These are phyloP conservation scores for Eupeodes luniger DNA, from an alignment of 2,888 invertebrate species.

Conservation along the genomic window DNA sequence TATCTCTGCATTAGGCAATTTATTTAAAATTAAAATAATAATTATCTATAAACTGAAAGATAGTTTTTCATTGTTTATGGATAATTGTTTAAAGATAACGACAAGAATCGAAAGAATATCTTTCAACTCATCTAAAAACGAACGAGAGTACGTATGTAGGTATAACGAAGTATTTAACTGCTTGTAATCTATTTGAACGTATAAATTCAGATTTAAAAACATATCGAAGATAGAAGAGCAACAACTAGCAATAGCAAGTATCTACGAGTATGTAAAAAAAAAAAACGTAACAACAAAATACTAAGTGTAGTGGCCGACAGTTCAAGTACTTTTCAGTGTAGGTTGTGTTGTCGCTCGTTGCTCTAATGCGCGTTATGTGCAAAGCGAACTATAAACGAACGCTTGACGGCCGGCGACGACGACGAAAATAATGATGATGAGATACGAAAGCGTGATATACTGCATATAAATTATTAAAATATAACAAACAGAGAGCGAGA, in stretches of 20 bases:
- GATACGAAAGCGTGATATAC: slow-evolving; percentile 70
- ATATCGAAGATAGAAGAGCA: slow-evolving; percentile 43
- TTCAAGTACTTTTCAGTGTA: slow-evolving; percentile 63
- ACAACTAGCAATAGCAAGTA: slow-evolving; percentile 21
- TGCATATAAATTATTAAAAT: slow-evolving; percentile 46
- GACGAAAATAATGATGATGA: slow-evolving; percentile 40
- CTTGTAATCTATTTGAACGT: slow-evolving; percentile 60
- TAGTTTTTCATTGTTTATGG: slow-evolving; percentile 48
- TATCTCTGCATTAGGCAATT: slow-evolving; percentile 55
- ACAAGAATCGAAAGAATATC: slow-evolving; percentile 38
- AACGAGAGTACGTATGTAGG: slow-evolving; percentile 18
- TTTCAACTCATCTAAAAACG: slow-evolving; percentile 41
- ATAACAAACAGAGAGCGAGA: slow-evolving; percentile 45
- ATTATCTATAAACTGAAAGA: slow-evolving; percentile 36
- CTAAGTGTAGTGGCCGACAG: slow-evolving; percentile 47
- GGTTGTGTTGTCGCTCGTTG: slow-evolving; percentile 53
- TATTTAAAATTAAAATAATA: slow-evolving; percentile 30
- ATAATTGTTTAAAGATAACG: slow-evolving; percentile 31
- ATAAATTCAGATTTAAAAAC: slow-evolving; percentile 43
- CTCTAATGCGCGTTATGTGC: slow-evolving; percentile 58
- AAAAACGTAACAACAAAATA: slow-evolving; percentile 30
- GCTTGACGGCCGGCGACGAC: slow-evolving; percentile 58
- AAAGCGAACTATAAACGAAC: slow-evolving; percentile 68
- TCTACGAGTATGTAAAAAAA: slow-evolving; percentile 33
- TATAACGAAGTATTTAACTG: slow-evolving; percentile 67